phyloP scores from a whole-genome alignment of 2,797 vertebrate genomes.

The Anableps anableps region DNA sequence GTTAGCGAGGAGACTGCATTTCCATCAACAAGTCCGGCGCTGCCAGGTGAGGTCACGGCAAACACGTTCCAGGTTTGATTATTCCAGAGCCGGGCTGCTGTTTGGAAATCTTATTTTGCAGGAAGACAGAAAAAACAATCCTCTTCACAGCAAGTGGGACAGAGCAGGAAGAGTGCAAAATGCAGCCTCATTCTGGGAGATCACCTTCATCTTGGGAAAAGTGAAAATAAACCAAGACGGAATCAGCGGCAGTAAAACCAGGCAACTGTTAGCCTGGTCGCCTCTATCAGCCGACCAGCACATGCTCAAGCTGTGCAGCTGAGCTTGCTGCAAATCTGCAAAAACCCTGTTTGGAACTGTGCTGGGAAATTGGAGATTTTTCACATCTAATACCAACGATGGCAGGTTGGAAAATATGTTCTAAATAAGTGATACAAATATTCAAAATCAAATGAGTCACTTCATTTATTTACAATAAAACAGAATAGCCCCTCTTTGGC shows the following conservation, averaged over 20 bases:
- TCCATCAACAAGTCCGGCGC: conserved; percentile 29
- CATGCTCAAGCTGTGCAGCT: neutral
- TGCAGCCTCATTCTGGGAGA: conserved; percentile 16
- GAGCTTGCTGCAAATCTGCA: neutral
- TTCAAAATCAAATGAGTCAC: neutral
- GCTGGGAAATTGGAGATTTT: neutral
- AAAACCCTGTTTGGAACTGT: neutral
- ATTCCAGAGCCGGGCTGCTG: neutral
- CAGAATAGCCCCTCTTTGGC: neutral
- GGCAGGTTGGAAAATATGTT: neutral
- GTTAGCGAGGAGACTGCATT: conserved; percentile 26
- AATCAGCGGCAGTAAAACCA: conserved; percentile 27
- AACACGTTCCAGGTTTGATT: conserved; percentile 5
- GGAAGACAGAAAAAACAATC: conserved; percentile 36
- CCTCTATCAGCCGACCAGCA: neutral
- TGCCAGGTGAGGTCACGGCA: conserved; percentile 14
- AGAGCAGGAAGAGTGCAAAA: conserved; percentile 44
- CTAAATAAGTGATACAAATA: neutral
- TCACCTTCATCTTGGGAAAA: conserved; percentile 31
- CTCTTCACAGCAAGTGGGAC: conserved; percentile 18
- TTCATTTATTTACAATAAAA: neutral
- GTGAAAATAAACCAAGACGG: conserved; percentile 13
- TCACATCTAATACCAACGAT: neutral
- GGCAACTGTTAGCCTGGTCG: conserved; percentile 2
- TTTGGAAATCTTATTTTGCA: conserved; percentile 23